phyloP scores from a whole-genome alignment of 2,113 vertebrate species.

The Strigops habroptila region DNA sequence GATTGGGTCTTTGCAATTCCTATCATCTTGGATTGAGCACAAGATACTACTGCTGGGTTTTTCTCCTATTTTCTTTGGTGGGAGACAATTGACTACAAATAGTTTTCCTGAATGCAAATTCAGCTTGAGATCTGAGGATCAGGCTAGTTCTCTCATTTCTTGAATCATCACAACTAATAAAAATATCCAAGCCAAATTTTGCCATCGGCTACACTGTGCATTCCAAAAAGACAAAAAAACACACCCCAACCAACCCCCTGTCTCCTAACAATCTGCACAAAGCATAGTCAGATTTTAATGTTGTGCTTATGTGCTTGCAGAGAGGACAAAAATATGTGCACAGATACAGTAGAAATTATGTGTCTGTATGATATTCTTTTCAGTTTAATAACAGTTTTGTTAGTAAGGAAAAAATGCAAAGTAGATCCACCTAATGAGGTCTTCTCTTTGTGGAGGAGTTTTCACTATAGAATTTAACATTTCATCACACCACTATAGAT shows the following conservation, averaged over 20 bases:
- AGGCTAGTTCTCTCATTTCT: not conserved
- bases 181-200: conserved; percentile 1
- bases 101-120: not conserved
- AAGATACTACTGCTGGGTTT: not conserved
- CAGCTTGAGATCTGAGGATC: not conserved
- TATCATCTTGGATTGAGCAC: not conserved
- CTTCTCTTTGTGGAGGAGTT: not conserved
- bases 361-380: not conserved
- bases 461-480: not conserved
- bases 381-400: not conserved
- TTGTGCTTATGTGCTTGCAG: not conserved
- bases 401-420: not conserved
- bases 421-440: not conserved
- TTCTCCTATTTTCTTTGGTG: not conserved
- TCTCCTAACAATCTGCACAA: not conserved
- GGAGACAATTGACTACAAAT: not conserved
- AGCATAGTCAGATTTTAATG: not conserved
- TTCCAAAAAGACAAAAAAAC: not conserved
- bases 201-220: not conserved
- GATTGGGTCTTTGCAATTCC: not conserved
- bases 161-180: not conserved
- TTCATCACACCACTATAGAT: not conserved
- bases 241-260: not conserved
- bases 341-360: not conserved
- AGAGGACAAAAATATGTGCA: not conserved